Conservation (phyloP, 1,140 invertebrate genomes). For the Drosophila tristis region DNA sequence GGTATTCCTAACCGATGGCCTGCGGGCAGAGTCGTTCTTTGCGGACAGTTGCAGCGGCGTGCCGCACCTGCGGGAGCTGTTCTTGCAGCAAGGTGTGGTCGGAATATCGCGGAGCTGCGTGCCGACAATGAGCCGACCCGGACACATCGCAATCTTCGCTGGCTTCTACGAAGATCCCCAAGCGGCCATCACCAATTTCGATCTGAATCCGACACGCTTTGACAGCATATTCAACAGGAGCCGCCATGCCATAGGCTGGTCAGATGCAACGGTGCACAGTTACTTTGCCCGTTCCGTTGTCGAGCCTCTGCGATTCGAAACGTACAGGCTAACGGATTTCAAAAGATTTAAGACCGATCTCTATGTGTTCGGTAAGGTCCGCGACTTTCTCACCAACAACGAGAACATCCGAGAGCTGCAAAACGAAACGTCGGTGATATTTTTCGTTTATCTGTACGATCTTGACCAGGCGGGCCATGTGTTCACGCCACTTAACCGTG, state of each 20-base stretch:
- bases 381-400: conserved; percentile 86
- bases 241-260: conserved; percentile 87
- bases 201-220: conserved; percentile 97
- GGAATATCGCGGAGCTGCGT: conserved; percentile 95
- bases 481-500: conserved; percentile 92
- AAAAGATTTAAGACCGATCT: neutral
- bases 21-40: conserved; percentile 92
- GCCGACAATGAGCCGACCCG: conserved; percentile 97
- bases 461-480: conserved; percentile 89
- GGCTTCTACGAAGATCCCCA: conserved; percentile 98
- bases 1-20: conserved; percentile 94
- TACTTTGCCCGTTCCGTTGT: conserved; percentile 14
- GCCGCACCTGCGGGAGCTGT: conserved; percentile 49
- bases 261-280: neutral
- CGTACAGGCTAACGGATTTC: neutral
- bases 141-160: conserved; percentile 97
- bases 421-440: conserved; percentile 88
- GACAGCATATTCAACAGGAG: conserved; percentile 98
- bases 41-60: conserved; percentile 66
- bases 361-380: neutral
- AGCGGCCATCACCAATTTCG: conserved; percentile 96
- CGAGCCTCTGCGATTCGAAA: conserved; percentile 2
- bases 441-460: conserved; percentile 97
- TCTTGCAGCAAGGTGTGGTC: conserved; percentile 88
- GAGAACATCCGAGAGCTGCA: conserved; percentile 82